phyloP scores from a whole-genome alignment of 2,113 vertebrate species.

The Daphoenositta chrysoptera region DNA sequence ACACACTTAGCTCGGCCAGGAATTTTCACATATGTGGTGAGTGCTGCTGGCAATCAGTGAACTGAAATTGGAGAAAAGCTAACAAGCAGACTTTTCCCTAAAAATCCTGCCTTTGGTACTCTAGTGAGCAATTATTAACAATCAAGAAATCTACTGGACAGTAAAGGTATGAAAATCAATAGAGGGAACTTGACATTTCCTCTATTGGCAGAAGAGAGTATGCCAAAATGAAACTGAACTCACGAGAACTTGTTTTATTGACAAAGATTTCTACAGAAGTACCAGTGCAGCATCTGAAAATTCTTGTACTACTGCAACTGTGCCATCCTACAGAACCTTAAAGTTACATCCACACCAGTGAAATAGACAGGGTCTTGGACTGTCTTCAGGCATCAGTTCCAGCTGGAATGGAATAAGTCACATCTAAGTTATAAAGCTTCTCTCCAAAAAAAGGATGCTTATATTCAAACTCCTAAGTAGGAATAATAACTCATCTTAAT shows the following conservation, averaged over 20 bases:
- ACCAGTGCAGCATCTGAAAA: background rate
- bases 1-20: background rate
- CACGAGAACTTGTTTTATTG: background rate
- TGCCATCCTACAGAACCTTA: background rate
- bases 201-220: background rate
- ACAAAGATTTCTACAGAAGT: background rate
- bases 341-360: background rate
- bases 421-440: background rate
- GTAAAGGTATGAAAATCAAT: background rate
- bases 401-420: background rate
- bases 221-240: background rate
- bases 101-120: background rate
- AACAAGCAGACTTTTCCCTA: background rate
- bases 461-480: background rate
- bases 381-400: background rate
- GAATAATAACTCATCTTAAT: background rate
- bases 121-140: background rate
- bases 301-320: background rate
- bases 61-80: background rate
- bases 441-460: background rate
- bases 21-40: background rate
- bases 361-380: background rate
- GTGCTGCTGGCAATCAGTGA: background rate
- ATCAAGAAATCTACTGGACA: background rate
- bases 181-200: background rate